Conservation (phyloP, 2,797 vertebrate species). For the Clarias laeviceps region DNA sequence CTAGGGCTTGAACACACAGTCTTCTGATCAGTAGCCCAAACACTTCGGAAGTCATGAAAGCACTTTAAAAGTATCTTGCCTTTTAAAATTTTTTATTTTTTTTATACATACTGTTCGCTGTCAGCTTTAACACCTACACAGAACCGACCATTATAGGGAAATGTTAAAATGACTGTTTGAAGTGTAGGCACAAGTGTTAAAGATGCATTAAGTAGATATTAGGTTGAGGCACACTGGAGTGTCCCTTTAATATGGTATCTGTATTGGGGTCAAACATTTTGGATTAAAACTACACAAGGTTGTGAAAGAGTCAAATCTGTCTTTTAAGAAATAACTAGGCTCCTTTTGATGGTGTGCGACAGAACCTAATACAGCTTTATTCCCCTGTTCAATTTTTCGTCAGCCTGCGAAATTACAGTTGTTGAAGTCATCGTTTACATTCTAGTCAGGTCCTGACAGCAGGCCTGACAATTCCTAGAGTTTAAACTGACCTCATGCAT, state of each 20-base stretch:
- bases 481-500: slow-evolving; percentile 35
- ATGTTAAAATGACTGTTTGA: not conserved
- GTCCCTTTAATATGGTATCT: not conserved
- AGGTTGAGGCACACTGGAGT: not conserved
- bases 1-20: not conserved
- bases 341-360: not conserved
- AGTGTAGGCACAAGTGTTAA: not conserved
- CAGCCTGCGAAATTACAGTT: not conserved
- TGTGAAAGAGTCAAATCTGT: not conserved
- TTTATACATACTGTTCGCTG: too few relatives aligned
- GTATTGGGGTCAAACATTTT: not conserved
- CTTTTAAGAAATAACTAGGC: not conserved
- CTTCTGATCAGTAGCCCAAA: not conserved
- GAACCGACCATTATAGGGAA: too few relatives aligned
- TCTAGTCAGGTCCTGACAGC: slow-evolving; percentile 10
- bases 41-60: not conserved
- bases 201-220: not conserved
- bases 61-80: not conserved
- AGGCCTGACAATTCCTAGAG: slow-evolving; percentile 3
- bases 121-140: not conserved
- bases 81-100: too few relatives aligned
- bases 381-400: not conserved
- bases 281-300: not conserved
- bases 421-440: slow-evolving; percentile 4
- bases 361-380: not conserved